A percentile compares a stretch with the other conserved stretches of the same genome.
Evolutionary conservation across 2,797 vertebrate genomes (phyloP).

Genomic region (Tamandua tetradactyla): DNA sequence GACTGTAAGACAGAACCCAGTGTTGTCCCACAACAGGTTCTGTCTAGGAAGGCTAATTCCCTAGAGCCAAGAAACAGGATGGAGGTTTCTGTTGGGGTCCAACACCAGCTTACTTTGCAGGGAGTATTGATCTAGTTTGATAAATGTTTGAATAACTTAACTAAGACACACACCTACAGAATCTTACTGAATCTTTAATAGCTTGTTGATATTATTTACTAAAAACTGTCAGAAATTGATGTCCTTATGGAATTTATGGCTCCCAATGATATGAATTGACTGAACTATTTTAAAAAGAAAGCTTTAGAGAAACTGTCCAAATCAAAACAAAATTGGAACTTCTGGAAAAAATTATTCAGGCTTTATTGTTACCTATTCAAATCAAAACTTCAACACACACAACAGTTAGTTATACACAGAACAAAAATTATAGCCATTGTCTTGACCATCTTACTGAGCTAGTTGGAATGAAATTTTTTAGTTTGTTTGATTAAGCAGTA

Average conservation of each 20-base stretch:
- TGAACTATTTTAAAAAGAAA: slow-evolving; percentile 8
- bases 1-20: not conserved
- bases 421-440: not conserved
- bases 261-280: not conserved
- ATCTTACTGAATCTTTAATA: slow-evolving; percentile 1
- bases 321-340: slow-evolving; percentile 23
- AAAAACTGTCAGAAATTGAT: slow-evolving; percentile 42
- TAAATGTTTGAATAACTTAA: slow-evolving; percentile 23
- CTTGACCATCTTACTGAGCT: slow-evolving; percentile 10
- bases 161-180: not conserved
- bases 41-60: not conserved
- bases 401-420: not conserved
- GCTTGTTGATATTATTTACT: not conserved
- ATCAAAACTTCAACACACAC: slow-evolving; percentile 3
- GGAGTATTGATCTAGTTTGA: not conserved
- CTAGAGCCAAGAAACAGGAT: not conserved
- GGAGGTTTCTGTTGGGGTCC: not conserved
- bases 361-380: slow-evolving; percentile 35
- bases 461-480: slow-evolving; percentile 6
- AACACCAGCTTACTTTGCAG: not conserved
- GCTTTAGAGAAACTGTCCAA: slow-evolving; percentile 32
- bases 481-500: slow-evolving; percentile 44
- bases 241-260: not conserved
- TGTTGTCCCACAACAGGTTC: not conserved
- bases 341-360: not conserved